phyloP scores from a whole-genome alignment of 2,888 invertebrate species.

The Ypsolopha scabrella region DNA sequence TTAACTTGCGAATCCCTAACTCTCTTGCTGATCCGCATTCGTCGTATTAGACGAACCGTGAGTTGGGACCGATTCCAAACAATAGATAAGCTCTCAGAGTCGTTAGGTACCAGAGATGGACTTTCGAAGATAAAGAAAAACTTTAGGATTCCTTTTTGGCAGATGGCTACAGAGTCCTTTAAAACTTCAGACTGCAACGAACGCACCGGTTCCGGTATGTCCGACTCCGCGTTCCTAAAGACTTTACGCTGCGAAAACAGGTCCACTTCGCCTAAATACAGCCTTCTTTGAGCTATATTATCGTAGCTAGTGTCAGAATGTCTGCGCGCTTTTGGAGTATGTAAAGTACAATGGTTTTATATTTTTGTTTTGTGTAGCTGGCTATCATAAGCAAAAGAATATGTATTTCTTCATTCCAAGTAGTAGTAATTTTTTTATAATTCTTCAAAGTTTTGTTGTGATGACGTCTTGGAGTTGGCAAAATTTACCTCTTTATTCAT shows the following conservation, averaged over 20 bases:
- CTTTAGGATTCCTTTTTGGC: slow-evolving; percentile 48
- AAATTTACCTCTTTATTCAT: no score
- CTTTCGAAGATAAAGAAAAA: slow-evolving; percentile 46
- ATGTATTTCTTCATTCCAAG: no score
- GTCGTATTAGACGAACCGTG: not conserved
- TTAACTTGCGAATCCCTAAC: no score
- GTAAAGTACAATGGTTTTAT: no score
- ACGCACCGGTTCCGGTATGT: not conserved
- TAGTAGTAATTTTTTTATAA: no score
- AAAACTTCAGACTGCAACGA: slow-evolving; percentile 4
- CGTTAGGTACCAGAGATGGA: slow-evolving; percentile 33
- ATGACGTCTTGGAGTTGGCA: no score
- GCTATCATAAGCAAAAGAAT: no score
- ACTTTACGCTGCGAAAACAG: slow-evolving; percentile 15
- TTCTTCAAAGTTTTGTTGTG: no score
- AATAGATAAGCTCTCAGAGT: slow-evolving; percentile 31
- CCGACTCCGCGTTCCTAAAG: slow-evolving; percentile 26
- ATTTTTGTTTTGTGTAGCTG: no score
- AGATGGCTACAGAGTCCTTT: slow-evolving; percentile 31
- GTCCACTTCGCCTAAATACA: not conserved
- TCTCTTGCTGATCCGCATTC: no score
- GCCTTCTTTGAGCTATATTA: not conserved
- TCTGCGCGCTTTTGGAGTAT: slow-evolving; percentile 11
- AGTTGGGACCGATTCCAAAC: slow-evolving; percentile 3
- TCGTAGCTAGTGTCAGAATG: slow-evolving; percentile 11